These are phyloP conservation scores for Heliconius cydno DNA, from an alignment of 2,888 invertebrate species.

Conservation along the genomic window DNA sequence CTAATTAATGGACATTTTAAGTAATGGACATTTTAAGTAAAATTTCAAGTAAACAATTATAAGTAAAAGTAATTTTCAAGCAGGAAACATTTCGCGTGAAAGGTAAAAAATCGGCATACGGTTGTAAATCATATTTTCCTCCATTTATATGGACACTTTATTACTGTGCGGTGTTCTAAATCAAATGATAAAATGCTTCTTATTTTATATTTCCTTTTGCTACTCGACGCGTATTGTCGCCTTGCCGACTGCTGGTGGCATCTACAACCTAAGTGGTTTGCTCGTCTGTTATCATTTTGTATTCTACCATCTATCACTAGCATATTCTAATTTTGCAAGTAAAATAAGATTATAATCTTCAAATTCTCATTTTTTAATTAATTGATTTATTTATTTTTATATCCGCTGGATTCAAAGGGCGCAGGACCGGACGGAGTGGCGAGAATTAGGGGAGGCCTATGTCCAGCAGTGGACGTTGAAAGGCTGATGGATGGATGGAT, in stretches of 20 bases:
- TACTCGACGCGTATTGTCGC: conserved; percentile 73
- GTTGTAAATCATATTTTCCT: conserved; percentile 79
- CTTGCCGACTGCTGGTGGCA: conserved; percentile 56
- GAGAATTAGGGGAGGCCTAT: too few relatives aligned
- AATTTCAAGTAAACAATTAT: not conserved
- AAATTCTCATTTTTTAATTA: conserved; percentile 3
- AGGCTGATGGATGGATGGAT: too few relatives aligned
- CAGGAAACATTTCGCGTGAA: conserved; percentile 35
- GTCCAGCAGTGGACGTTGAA: too few relatives aligned
- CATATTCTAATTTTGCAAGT: not conserved
- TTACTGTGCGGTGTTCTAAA: conserved; percentile 80
- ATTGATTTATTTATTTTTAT: not conserved
- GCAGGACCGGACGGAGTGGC: too few relatives aligned
- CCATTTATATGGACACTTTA: conserved; percentile 83
- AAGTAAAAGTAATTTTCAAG: not conserved
- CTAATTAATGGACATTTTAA: too few relatives aligned
- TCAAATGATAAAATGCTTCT: conserved; percentile 82
- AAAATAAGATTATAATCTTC: not conserved
- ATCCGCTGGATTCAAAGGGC: too few relatives aligned
- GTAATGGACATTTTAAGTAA: not conserved
- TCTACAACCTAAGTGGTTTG: conserved; percentile 55
- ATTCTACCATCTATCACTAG: conserved; percentile 46
- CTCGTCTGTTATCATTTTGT: conserved; percentile 52
- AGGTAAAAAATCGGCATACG: conserved; percentile 72
- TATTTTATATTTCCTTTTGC: conserved; percentile 78